Evolutionary conservation across 2,888 invertebrate genomes (phyloP).

Genomic region (Drosophila macrospina): DNA sequence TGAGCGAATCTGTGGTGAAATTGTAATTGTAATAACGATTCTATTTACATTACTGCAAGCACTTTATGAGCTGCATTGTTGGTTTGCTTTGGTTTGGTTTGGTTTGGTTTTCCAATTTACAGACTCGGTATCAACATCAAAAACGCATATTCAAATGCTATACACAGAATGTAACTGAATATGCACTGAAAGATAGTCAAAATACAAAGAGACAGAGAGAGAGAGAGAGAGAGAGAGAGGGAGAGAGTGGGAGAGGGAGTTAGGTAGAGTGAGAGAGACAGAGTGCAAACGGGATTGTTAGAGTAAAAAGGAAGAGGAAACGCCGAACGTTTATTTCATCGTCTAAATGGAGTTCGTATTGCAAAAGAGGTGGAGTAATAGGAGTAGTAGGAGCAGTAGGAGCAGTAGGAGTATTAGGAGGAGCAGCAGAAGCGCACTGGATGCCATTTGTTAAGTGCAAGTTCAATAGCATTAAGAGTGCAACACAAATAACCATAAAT

Average conservation of each 20-base stretch:
- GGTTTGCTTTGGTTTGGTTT: slow-evolving; percentile 41
- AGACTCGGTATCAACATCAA: slow-evolving; percentile 40
- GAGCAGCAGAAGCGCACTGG: slow-evolving; percentile 12
- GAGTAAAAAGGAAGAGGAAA: slow-evolving; percentile 11
- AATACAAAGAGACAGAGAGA: slow-evolving; percentile 24
- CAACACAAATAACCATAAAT: slow-evolving; percentile 81
- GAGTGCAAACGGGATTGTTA: background rate
- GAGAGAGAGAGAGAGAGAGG: background rate
- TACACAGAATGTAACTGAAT: slow-evolving; percentile 73
- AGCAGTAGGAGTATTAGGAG: background rate
- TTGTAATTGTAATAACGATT: slow-evolving; percentile 9
- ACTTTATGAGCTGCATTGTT: slow-evolving; percentile 37
- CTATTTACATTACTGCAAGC: slow-evolving; percentile 12
- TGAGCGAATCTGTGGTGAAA: background rate
- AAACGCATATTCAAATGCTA: slow-evolving; percentile 69
- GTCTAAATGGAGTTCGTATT: slow-evolving; percentile 70
- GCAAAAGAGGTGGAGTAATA: slow-evolving; percentile 6
- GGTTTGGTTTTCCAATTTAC: slow-evolving; percentile 52
- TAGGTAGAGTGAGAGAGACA: background rate
- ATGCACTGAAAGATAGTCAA: slow-evolving; percentile 71
- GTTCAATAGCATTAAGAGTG: slow-evolving; percentile 81
- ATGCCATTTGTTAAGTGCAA: slow-evolving; percentile 81
- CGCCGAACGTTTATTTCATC: slow-evolving; percentile 74
- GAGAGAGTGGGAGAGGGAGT: background rate
- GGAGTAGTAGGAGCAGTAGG: background rate